Evolutionary conservation across 2,888 invertebrate genomes (phyloP).

Genomic region (Drosophila fungiperda): DNA sequence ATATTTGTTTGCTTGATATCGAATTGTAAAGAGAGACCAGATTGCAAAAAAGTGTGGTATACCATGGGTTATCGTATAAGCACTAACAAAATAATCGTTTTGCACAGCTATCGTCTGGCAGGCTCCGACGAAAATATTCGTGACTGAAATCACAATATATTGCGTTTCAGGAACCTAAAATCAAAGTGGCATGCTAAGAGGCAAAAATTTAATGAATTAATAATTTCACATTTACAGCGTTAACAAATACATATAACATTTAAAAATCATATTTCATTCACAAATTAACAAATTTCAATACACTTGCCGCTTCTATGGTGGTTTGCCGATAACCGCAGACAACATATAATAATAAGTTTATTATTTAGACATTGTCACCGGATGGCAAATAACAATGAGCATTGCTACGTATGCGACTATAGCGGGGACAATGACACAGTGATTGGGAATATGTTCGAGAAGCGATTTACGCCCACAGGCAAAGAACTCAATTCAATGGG

Average conservation of each 20-base stretch:
- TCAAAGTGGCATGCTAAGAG: too few species aligned
- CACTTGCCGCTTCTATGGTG: not conserved
- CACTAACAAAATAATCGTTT: not conserved
- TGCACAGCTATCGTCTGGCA: not conserved
- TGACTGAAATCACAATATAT: too few species aligned
- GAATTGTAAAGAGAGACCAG: conserved; percentile 42
- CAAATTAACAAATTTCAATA: not conserved
- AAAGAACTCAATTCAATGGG: conserved; percentile 18
- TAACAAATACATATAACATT: too few species aligned
- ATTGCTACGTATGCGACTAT: conserved; percentile 42
- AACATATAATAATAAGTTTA: not conserved
- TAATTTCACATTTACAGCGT: too few species aligned
- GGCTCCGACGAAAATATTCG: too few species aligned
- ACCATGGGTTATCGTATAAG: conserved; percentile 6
- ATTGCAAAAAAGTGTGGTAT: not conserved
- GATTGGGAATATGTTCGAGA: conserved; percentile 44
- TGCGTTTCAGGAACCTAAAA: too few species aligned
- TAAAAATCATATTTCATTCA: not conserved
- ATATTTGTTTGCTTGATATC: conserved; percentile 13
- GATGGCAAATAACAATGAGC: not conserved
- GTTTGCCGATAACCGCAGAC: not conserved
- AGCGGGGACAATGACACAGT: conserved; percentile 21
- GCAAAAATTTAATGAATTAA: too few species aligned
- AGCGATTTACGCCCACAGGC: conserved; percentile 23
- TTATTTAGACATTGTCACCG: not conserved